Evolutionary conservation across 2,797 vertebrate genomes (phyloP), one percentile per base, ranked within the genome.

Genomic region (Karalla daura): DNA sequence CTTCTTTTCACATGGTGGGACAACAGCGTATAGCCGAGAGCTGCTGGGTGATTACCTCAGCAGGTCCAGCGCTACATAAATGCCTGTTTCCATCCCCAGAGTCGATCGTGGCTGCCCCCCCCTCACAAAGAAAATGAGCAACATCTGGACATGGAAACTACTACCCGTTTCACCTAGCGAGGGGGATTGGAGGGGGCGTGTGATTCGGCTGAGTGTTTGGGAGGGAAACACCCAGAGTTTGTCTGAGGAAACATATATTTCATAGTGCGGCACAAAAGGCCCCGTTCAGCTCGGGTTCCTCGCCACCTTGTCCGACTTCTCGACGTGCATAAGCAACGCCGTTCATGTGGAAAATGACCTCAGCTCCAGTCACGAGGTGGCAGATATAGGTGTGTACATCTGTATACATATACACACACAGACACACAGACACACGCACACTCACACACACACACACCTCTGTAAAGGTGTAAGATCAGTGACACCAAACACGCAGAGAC

Each of bases 101-200:
- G 50, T 3, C 7, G 14, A 47, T 53, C 66, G 40, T 35, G 21
- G 39, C 62, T 65, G 54, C 61, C 69, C 72, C 60, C 44, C 61
- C 69, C 72, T 63, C 44, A 28, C 14, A 3, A 39, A 54, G 76
- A 81, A 83, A 84, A 86, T 79, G 1, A 88, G 74, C 69, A 88
- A 85, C 88, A 86, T 86, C 69, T 91, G 84, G 64, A 76, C 2
- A 25, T 66, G 81, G 85, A 89, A 88, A 87, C 59, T 53, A 71
- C 20, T 44, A 83, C 74, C 64, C 54, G 39, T 54, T 81, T 78
- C 30, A 70, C 60, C 52, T 56, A 63, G 17, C n/a, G 47, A 65
- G 36, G 53, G 36, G 53, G 43, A 47, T 63, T 69, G 61, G 44
- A 64, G 45, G 33, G 53, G 71, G 51, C 63, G 14, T 53, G 36